Evolutionary conservation across 2,797 vertebrate species (phyloP), one percentile per base, ranked within the genome.

Genomic region (Cryptoprocta ferox): DNA sequence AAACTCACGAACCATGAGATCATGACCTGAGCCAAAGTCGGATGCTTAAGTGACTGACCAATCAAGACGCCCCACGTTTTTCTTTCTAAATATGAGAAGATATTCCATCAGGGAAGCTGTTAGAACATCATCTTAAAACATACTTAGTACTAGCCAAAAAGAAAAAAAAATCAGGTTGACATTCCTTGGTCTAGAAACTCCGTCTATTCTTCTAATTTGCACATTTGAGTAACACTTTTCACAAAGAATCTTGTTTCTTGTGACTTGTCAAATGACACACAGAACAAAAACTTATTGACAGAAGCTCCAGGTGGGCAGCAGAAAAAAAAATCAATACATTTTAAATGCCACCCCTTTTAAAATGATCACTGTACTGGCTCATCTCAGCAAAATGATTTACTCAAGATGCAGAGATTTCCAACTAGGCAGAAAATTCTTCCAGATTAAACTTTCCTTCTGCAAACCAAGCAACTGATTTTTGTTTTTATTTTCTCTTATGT

Each of bases 311-410:
- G 96, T 97, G 89, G 80, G 68, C 59, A 97, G n/a, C n/a, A 97
- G 84, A 97, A 97, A 98, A 95, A 97, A 89, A 82, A 70, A 97
- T 93, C 89, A 95, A 98, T 97, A 95, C 92, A 94, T 97, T 97
- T 97, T 90, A 98, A 94, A 96, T 94, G 88, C 71, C 91, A 98
- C 66, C 39, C 18, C 48, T 94, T 97, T 97, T 89, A 97, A 97
- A 97, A 90, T 97, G 39, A 94, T 97, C 85, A 42, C 75, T 96
- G 15, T 86, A 39, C 78, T 97, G 92, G 68, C 95, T 97, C 96
- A 90, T 91, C 65, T 91, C 42, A 83, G 50, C 78, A 98, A 98
- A 90, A 96, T 97, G 63, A 98, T 92, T 98, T 70, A 98, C 94
- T 95, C 93, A 37, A 0, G 59, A 79, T 89, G 37, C 61, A 88